Base-by-base conservation (phyloP, 2,888 invertebrate species). In the Amphipyra berbera region DNA sequence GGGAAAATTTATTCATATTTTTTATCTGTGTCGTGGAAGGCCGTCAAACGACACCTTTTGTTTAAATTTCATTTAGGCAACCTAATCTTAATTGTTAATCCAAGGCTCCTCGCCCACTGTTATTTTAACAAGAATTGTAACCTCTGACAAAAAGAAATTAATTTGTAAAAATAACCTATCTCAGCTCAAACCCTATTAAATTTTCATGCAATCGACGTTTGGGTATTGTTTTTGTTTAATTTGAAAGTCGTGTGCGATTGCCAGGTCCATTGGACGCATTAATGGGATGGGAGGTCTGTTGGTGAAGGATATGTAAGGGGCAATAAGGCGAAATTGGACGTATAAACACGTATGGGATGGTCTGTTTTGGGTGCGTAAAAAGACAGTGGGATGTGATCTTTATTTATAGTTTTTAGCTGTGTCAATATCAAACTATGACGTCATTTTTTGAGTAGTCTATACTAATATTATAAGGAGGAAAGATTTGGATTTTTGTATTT, bases 61-160 rank as follows among this genome's bases (percentile, higher is more conserved):
- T 79, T 79, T 79, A 68, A 72, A 59, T 78, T 79, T 81, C 77
- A 81, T 81, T 79, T 71, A 58, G 63, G 48, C 50, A 42, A 33
- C 53, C 60, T 72, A 68, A 81, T 79, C 79, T 79, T 79, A 79
- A 79, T 81, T 79, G 77, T 66, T 71, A 69, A 79, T 79, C 79
- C 71, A 73, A 76, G 63, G 65, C 33, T 64, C 54, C 49, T 21
- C 52, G 14, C 44, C 46, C 53, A 42, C 45, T 55, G 63, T 66
- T 68, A 63, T 76, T 73, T 68, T 69, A 63, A 55, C 56, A 73
- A 73, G 69, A 62, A 78, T 78, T 58, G 59, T 52, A 46, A 35
- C 64, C 46, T 35, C 41, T 8, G 47, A 15, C 8, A 40, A 63
- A 61, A 62, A 76, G 27, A 58, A 61, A 70, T 70, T 60, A 57